Conservation (phyloP, 2,113 vertebrate species). For the Macroglossus sobrinus region DNA sequence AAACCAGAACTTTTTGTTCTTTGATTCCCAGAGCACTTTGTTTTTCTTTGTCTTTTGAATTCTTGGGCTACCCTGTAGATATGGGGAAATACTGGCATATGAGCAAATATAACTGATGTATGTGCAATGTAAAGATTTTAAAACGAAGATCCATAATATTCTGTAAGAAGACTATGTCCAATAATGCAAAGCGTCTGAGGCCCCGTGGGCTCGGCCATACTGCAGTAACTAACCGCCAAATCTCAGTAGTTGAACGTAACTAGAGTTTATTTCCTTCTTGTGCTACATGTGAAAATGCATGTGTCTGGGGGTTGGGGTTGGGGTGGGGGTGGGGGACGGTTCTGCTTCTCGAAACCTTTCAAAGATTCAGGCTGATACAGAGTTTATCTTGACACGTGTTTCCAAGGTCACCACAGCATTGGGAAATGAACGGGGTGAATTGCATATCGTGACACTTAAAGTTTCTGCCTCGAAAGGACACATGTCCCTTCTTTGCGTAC, state of each 20-base stretch:
- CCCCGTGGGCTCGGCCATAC: not conserved
- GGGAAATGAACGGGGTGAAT: not conserved
- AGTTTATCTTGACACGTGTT: not conserved
- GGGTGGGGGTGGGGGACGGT: not conserved
- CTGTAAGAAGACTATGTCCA: not conserved
- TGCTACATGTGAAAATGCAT: fast-evolving
- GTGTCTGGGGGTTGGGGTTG: not conserved
- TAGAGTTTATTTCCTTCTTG: not conserved
- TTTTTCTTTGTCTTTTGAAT: too few relatives aligned
- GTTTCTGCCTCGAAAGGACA: not conserved
- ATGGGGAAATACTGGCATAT: not conserved
- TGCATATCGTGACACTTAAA: not conserved
- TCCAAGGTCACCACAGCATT: fast-evolving
- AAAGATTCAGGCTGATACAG: not conserved
- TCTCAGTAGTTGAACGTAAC: not conserved
- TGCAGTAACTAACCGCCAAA: not conserved
- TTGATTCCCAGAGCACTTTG: too few relatives aligned
- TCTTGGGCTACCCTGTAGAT: not conserved
- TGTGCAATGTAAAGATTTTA: not conserved
- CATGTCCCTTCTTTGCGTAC: not conserved
- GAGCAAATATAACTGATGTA: not conserved
- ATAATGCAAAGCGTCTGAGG: not conserved
- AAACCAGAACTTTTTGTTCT: too few relatives aligned
- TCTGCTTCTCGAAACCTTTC: not conserved
- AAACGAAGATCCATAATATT: not conserved